These are phyloP conservation scores for Empis stercorea DNA, from an alignment of 2,888 invertebrate species.

Conservation along the genomic window DNA sequence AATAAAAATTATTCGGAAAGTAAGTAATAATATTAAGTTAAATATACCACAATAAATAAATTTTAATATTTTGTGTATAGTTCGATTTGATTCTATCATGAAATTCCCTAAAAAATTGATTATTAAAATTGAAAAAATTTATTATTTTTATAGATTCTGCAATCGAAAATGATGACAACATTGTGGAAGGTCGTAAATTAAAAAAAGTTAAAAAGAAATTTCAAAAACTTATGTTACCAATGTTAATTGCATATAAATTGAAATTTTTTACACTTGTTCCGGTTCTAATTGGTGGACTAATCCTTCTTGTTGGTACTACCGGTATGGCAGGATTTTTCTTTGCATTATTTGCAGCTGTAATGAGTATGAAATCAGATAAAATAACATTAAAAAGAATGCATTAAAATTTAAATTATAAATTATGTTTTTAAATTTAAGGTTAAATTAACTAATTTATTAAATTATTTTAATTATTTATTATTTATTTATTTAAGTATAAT, in stretches of 20 bases:
- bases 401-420: not conserved
- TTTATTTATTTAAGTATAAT: not conserved
- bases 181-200: conserved; percentile 17
- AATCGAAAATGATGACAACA: not conserved
- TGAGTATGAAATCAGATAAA: conserved; percentile 49
- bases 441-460: not conserved
- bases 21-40: too few relatives aligned
- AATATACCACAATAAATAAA: too few relatives aligned
- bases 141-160: not conserved
- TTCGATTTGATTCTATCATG: not conserved
- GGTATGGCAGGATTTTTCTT: conserved; percentile 80
- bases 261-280: conserved; percentile 70
- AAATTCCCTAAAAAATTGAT: too few relatives aligned
- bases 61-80: too few relatives aligned
- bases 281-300: conserved; percentile 53
- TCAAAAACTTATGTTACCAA: conserved; percentile 57
- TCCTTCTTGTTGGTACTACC: conserved; percentile 62
- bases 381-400: not conserved
- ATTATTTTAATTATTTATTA: not conserved
- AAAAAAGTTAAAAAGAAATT: conserved; percentile 45
- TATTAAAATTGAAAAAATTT: too few relatives aligned
- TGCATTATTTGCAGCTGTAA: conserved; percentile 69
- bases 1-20: too few relatives aligned
- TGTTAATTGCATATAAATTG: conserved; percentile 69
- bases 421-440: not conserved